A percentile compares a stretch with the other conserved stretches of the same genome.
phyloP scores from a whole-genome alignment of 2,797 vertebrate species.

The Muscicapa striata region DNA sequence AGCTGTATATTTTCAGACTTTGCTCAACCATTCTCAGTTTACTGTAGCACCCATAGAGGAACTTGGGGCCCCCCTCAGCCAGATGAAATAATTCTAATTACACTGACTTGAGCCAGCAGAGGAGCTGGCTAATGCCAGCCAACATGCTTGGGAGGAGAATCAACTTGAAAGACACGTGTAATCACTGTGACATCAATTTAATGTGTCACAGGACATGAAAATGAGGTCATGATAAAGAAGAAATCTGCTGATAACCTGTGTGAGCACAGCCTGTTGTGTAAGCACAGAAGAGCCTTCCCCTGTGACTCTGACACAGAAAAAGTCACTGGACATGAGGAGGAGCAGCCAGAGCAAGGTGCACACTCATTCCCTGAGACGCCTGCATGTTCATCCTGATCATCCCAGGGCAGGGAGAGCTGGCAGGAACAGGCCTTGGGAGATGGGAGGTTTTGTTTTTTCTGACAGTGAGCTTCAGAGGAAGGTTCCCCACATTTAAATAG shows the following conservation, averaged over 20 bases:
- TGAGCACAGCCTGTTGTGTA: not conserved
- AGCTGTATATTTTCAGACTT: not conserved
- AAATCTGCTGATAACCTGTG: not conserved
- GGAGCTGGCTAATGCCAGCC: not conserved
- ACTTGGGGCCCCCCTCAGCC: not conserved
- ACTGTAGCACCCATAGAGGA: not conserved
- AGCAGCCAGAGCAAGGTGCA: not conserved
- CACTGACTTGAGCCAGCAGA: not conserved
- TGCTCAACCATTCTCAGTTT: not conserved
- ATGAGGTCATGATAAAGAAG: not conserved
- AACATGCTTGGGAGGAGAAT: not conserved
- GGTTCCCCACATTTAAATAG: not conserved
- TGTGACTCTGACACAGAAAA: slow-evolving; percentile 24
- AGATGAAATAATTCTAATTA: not conserved
- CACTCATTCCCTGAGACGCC: not conserved
- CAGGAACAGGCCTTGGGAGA: not conserved
- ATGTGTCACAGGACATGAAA: not conserved
- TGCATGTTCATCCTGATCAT: not conserved
- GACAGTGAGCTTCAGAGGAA: not conserved
- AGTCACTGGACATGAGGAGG: not conserved
- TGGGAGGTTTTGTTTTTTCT: not conserved
- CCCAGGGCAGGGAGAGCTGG: not conserved
- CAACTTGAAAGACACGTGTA: not conserved
- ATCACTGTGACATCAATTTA: not conserved
- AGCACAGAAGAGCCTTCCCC: not conserved